Evolutionary conservation across 2,113 vertebrate species (phyloP), one percentile per base, ranked within the genome.

Genomic region (Petrocephalus microphthalmus): DNA sequence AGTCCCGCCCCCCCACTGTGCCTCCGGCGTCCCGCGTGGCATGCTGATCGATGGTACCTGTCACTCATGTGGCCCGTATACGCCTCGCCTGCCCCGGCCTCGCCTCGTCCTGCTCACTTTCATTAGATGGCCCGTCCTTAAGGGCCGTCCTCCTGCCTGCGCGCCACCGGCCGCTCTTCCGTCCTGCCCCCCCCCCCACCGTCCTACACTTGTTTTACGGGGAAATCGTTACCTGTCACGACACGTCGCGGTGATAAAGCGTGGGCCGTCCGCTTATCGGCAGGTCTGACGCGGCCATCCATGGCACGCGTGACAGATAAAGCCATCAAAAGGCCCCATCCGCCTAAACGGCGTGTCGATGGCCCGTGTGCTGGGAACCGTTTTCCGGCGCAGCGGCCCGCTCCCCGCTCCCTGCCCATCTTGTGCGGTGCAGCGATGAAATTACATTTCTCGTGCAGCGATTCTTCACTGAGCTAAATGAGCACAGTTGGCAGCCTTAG

Each of bases 401-500:
- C 29, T 33, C 33, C 7, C 49, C 20, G n/a, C 42, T 11, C 47
- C 22, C 29, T 0, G n/a, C 25, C 49, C 47, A 25, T 33, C 84
- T 56, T 85, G n/a, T 54, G 52, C 25, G 49, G 29, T 85, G 84
- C 11, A 11, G 78, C 78, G 17, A 51, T 25, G n/a, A 85, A 85
- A 85, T 52, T 33, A 53, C 5, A 85, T 25, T 33, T 53, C 54
- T 37, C 84, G 52, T 17, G 13, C 45, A 52, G 49, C 52, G 52
- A 85, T 85, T 85, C 52, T 85, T 85, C 84, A 56, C 49, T n/a
- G 52, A 33, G 49, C 84, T 25, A 85, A 54, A 85, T 85, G n/a
- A 85, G 29, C 25, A 33, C 25, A 54, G 47, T 52, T 45, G 37
- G 51, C 52, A 54, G 84, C n/a, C 84, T 85, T 54, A 52, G 45